Percentiles rank a stretch among this genome's conserved stretches.
These are phyloP conservation scores for Cyprinodon variegatus DNA, from an alignment of 2,113 vertebrate genomes.

Conservation along the genomic window DNA sequence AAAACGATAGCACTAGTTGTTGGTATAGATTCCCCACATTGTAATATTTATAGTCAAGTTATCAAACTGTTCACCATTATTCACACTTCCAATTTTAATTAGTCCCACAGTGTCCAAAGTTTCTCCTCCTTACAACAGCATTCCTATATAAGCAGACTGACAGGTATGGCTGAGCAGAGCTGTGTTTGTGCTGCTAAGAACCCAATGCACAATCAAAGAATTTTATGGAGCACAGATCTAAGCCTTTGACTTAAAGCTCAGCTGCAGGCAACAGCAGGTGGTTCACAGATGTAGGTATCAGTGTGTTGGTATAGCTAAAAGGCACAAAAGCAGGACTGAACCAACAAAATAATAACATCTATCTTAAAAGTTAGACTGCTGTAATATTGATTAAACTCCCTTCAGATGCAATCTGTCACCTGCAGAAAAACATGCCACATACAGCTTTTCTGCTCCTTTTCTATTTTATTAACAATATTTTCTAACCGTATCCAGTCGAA, in stretches of 20 bases:
- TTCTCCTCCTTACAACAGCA: conserved; percentile 10
- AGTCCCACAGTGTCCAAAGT: conserved; percentile 2
- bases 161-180: conserved; percentile 13
- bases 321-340: neutral
- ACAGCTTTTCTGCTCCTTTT: neutral
- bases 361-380: neutral
- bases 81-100: conserved; percentile 25
- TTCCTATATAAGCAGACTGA: conserved; percentile 10
- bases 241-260: conserved; percentile 1
- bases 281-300: neutral
- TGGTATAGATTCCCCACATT: neutral
- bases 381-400: neutral
- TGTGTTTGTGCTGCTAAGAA: conserved; percentile 3
- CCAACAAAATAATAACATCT: neutral
- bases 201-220: conserved; percentile 12
- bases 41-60: conserved; percentile 11
- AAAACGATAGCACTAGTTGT: neutral
- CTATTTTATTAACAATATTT: neutral
- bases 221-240: conserved; percentile 13
- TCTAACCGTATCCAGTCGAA: neutral
- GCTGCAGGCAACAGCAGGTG: conserved; percentile 8
- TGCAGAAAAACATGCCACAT: neutral
- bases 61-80: conserved; percentile 9
- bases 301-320: neutral
- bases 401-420: neutral